Evolutionary conservation across 2,797 vertebrate genomes (phyloP), one percentile per base, ranked within the genome.

Genomic region (Sphenopsis melanotis): DNA sequence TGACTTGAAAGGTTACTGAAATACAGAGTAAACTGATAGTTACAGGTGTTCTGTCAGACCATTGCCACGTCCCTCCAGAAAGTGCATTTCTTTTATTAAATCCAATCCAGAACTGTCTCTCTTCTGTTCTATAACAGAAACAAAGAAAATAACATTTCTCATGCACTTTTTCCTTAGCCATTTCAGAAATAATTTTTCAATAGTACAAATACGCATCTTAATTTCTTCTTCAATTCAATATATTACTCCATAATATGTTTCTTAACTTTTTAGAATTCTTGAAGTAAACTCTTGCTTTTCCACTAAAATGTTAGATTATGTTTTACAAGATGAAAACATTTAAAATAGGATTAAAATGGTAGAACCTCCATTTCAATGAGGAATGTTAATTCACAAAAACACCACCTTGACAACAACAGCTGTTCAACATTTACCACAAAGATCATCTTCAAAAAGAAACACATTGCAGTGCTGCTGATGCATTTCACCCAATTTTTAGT

Each of bases 71-170:
- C 71, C 98, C 98, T 12, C 92, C 96, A 70, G 98, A 97, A 93
- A 98, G 96, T 4, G 97, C 98, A 90, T 98, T 98, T 98, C 98
- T 99, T 97, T 98, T 99, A 96, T 98, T 99, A 92, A 99, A 98
- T 92, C 99, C 99, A 93, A 99, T 98, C 99, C 99, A 99, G 97
- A 99, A 99, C 97, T 98, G 98, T 75, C 99, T 99, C 76, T 98
- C 98, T 97, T 99, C 98, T 98, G 93, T 76, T 95, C 95, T 98
- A 37, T 16, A 82, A 90, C 32, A 79, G 72, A 86, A 97, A 86
- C 80, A 96, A 91, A 95, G 69, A 59, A 72, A 83, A 53, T 16
- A 30, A 70, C 2, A 61, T 15, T 83, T 65, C 23, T 87, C 15
- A 56, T 1, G 12, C 10, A 13, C 3, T 24, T 77, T 60, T 72